Evolutionary conservation across 2,888 invertebrate species (phyloP).

Genomic region (Subacronicta megacephala): DNA sequence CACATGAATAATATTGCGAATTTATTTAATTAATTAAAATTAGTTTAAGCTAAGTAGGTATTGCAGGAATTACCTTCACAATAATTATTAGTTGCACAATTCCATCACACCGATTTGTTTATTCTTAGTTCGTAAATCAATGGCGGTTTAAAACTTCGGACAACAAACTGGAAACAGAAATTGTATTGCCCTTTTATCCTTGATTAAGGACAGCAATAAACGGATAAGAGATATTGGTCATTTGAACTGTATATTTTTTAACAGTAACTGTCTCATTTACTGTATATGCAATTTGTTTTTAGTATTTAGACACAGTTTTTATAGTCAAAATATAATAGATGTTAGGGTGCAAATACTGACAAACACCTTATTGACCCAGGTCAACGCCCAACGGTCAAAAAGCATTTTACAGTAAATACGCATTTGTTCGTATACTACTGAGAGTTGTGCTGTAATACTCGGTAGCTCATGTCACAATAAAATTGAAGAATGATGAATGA

Average conservation of each 20-base stretch:
- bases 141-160: conserved; percentile 3
- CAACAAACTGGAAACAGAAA: conserved; percentile 1
- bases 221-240: conserved; percentile 33
- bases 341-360: too few species aligned
- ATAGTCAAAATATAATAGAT: too few species aligned
- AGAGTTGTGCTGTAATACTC: conserved; percentile 4
- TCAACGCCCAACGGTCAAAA: conserved; percentile 19
- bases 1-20: too few species aligned
- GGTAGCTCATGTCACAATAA: conserved; percentile 24
- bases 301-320: too few species aligned
- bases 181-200: conserved; percentile 14
- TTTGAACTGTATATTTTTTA: conserved; percentile 15
- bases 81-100: background rate
- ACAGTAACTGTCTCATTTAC: conserved; percentile 16
- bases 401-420: conserved; percentile 6
- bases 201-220: conserved; percentile 22
- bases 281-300: conserved; percentile 19
- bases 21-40: too few species aligned
- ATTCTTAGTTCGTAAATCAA: conserved; percentile 10
- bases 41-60: too few species aligned
- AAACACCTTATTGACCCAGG: conserved; percentile 7
- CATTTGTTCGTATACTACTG: conserved; percentile 23
- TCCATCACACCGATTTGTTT: conserved; percentile 12
- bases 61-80: too few species aligned
- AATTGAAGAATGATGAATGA: too few species aligned